Evolutionary conservation across 1,140 invertebrate species (phyloP), one percentile per base, ranked within the genome.

Genomic region (Melipona quadrifasciata): DNA sequence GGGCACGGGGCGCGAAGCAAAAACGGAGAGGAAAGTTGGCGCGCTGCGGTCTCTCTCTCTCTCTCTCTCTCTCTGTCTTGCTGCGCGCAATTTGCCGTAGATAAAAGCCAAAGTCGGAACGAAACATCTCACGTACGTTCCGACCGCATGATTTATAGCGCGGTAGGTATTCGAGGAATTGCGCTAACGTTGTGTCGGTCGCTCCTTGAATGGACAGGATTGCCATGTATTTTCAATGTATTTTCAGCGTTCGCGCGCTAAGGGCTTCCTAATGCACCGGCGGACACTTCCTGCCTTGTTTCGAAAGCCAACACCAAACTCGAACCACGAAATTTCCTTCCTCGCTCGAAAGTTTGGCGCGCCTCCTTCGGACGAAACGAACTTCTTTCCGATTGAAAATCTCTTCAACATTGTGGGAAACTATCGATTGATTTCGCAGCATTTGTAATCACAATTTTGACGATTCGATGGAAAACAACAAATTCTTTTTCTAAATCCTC

Each of bases 121-220:
- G 80, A 76, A 82, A 76, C 80, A 76, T 24, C 80, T 82, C 80
- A 76, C 80, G 80, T 82, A 55, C 72, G 17, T 34, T 10, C 39
- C 51, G 24, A 34, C 80, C 72, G 47, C 80, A 82, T 82, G 80
- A 82, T 82, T 82, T 82, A 82, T 82, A 24, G 80, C 8, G 24
- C 55, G 10, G 58, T 16, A 65, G 47, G 47, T 55, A 82, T 82
- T 76, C 80, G 51, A 39, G 80, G 80, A 82, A 82, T 76, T 27
- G 57, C n/a, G 24, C 21, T 53, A 53, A 58, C 53, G 53, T 0
- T 71, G 55, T 51, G 57, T 72, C 31, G 68, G 55, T 19, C 19
- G 47, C 47, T 47, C 19, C 67, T 51, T 34, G 21, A 65, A 76
- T 55, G 58, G 58, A 75, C 19, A 53, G 58, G 55, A 82, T 73